phyloP scores from a whole-genome alignment of 2,888 invertebrate species.

The Scelioninae gen. 1 region DNA sequence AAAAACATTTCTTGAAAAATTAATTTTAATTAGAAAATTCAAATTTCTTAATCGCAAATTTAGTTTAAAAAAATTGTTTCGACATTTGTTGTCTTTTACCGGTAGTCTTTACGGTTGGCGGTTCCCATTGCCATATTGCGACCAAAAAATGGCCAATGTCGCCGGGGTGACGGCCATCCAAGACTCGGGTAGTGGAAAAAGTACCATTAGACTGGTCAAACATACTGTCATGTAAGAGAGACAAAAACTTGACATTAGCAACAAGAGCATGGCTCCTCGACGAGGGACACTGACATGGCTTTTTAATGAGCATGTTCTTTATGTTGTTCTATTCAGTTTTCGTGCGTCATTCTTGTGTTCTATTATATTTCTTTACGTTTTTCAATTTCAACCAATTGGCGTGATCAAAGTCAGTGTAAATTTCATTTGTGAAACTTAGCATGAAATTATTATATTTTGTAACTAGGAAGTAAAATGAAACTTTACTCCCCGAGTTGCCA shows the following conservation, averaged over 20 bases:
- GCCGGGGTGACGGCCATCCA: conserved; percentile 84
- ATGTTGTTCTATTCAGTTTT: conserved; percentile 52
- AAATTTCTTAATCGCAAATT: conserved; percentile 9
- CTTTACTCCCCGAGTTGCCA: no score
- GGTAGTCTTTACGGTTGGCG: conserved; percentile 97
- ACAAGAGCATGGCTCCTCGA: conserved; percentile 78
- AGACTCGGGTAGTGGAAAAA: conserved; percentile 84
- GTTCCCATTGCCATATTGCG: conserved; percentile 98
- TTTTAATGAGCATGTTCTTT: conserved; percentile 81
- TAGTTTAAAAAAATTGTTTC: conserved; percentile 71
- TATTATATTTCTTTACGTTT: no score
- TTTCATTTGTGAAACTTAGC: no score
- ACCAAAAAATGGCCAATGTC: conserved; percentile 90
- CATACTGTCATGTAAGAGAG: conserved; percentile 84
- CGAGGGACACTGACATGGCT: conserved; percentile 79
- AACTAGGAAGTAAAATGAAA: no score
- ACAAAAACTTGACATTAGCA: conserved; percentile 72
- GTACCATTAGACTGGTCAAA: conserved; percentile 84
- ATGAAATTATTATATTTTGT: no score
- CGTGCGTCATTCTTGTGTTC: no score
- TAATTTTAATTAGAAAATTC: not conserved
- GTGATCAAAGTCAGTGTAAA: no score
- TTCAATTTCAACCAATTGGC: no score
- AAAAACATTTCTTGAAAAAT: not conserved
- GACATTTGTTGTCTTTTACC: conserved; percentile 79